These are phyloP conservation scores for Diadema setosum DNA, from an alignment of 35 echinoderm and acorn worm genomes.

Conservation along the genomic window DNA sequence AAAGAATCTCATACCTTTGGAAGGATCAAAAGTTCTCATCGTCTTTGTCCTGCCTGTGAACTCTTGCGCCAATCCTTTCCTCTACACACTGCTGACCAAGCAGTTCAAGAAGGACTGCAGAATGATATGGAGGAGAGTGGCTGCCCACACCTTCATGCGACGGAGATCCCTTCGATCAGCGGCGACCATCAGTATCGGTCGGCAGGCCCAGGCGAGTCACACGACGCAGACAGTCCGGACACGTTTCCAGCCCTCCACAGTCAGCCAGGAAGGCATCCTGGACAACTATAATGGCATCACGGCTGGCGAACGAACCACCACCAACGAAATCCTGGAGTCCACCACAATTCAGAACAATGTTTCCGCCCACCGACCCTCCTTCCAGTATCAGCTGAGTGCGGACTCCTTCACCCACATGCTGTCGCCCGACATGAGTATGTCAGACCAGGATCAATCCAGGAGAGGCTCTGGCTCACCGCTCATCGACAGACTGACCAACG, in stretches of 20 bases:
- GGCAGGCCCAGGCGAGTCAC: conserved; percentile 26
- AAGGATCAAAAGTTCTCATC: conserved; percentile 78
- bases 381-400: not conserved
- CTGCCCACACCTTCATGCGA: conserved; percentile 5
- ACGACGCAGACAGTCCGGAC: conserved; percentile 8
- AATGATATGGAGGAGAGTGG: conserved; percentile 44
- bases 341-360: not conserved
- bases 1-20: conserved; percentile 51
- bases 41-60: conserved; percentile 88
- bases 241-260: not conserved
- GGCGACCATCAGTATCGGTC: conserved; percentile 39
- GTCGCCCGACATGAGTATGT: not conserved
- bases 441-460: not conserved
- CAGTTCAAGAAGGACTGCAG: conserved; percentile 95
- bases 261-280: not conserved
- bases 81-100: conserved; percentile 94
- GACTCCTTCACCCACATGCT: not conserved
- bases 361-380: not conserved
- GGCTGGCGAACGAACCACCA: not conserved
- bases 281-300: not conserved
- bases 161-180: conserved; percentile 29
- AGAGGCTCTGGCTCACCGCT: not conserved
- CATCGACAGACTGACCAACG: not conserved
- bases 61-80: conserved; percentile 92
- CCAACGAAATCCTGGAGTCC: not conserved